Evolutionary conservation across 2,888 invertebrate genomes (phyloP), one percentile per base, ranked within the genome.

Genomic region (Acheta domesticus): DNA sequence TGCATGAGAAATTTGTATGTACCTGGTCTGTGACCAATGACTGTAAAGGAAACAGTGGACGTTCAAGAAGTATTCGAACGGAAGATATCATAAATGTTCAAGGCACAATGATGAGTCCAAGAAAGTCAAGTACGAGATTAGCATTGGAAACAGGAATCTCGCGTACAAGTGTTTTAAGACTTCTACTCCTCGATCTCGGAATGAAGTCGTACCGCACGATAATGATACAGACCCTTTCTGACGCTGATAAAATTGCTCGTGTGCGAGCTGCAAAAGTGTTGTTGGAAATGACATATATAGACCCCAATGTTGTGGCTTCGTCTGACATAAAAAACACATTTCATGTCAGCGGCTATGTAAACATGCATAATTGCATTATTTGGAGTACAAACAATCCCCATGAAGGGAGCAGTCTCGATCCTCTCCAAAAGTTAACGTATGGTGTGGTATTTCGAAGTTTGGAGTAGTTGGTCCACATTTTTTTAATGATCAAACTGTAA

Each of bases 401-500:
- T 23, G 23, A 23, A 23, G 23, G 3, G 23, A 23, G 23, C 23
- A 23, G 2, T 3, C 23, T 23, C 23, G 23, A 73, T 73, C 73
- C 2, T 19, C 73, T 3, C 73, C 2, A 19, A 2, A 73, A 73
- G 16, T 16, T 2, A 2, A 73, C 73, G 73, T 73, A 73, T 73
- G 73, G 73, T 73, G 4, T 2, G 73, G 4, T 73, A 73, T 73
- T 73, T 73, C 73, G 73, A 73, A 73, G 73, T 73, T 23, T 23
- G 23, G 23, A n/a, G 23, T 2, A 23, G 16, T 16, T 62, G 73
- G 73, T 62, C 73, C 73, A 62, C 14, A 62, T 2, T 1, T 62
- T 73, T 73, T 73, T 73, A 73, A 73, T 73, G 73, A 73, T 73
- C 73, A 73, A 2, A 73, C 73, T 73, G 73, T 73, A 3, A 73